Conservation (phyloP, 2,113 vertebrate species). For the Telmatochromis sp. region DNA sequence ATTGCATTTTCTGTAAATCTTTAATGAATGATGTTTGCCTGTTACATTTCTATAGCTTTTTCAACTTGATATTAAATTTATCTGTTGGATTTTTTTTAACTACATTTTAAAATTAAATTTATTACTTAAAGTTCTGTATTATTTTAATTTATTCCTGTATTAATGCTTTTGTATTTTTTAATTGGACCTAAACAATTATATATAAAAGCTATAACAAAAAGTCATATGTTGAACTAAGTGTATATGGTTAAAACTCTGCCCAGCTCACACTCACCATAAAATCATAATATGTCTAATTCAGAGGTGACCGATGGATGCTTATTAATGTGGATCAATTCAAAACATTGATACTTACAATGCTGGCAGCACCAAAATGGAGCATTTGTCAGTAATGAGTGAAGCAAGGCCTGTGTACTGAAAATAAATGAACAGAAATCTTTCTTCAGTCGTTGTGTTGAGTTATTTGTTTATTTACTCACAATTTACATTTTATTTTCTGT, state of each 20-base stretch:
- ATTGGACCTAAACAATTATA: neutral
- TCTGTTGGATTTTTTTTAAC: neutral
- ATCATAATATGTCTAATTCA: constrained; percentile 65
- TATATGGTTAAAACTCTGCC: neutral
- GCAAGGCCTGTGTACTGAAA: constrained; percentile 19
- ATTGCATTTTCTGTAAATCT: neutral
- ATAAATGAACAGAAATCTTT: neutral
- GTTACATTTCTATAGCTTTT: neutral
- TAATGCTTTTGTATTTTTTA: neutral
- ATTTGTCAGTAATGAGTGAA: neutral
- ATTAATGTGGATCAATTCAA: constrained; percentile 38
- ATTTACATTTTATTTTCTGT: neutral
- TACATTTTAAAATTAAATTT: neutral
- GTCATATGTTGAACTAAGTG: neutral
- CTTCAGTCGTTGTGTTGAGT: neutral
- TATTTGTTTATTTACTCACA: neutral
- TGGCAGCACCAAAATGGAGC: neutral
- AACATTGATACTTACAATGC: neutral
- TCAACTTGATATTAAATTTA: neutral
- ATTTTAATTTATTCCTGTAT: neutral
- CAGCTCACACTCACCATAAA: constrained; percentile 39
- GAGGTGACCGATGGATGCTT: constrained; percentile 25
- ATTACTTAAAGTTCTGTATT: neutral
- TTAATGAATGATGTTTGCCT: neutral
- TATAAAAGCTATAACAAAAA: neutral